A percentile compares a stretch with the other conserved stretches of the same genome.
phyloP scores from a whole-genome alignment of 2,113 vertebrate genomes.

The Oryzias curvinotus region DNA sequence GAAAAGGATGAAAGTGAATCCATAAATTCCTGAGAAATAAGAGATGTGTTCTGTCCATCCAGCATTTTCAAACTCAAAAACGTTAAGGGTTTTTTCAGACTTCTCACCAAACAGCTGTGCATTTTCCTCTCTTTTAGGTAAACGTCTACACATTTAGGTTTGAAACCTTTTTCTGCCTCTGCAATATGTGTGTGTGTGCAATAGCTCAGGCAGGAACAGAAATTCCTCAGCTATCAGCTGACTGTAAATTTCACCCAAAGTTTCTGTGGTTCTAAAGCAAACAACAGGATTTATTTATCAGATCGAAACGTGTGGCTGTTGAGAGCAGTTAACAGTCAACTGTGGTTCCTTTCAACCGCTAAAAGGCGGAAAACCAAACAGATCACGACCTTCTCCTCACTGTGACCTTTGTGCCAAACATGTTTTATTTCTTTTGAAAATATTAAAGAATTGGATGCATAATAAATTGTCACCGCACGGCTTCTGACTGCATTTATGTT shows the following conservation, averaged over 20 bases:
- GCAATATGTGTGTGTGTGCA: too few species aligned
- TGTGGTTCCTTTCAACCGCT: too few species aligned
- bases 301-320: too few species aligned
- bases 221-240: not conserved
- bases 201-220: not conserved
- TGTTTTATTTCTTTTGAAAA: too few species aligned
- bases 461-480: slow-evolving; percentile 11
- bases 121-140: not conserved
- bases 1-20: too few species aligned
- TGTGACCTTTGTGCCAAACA: not conserved
- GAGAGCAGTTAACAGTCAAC: too few species aligned
- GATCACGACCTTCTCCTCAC: slow-evolving; percentile 24
- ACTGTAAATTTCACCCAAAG: not conserved
- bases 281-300: not conserved
- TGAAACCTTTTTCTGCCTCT: not conserved
- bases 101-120: not conserved
- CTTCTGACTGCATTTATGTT: slow-evolving; percentile 1
- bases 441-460: not conserved
- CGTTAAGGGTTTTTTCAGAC: not conserved
- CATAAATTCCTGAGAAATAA: too few species aligned
- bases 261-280: not conserved
- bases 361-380: not conserved
- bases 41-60: too few species aligned
- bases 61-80: too few species aligned
- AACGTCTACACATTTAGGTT: not conserved